A percentile compares a stretch with the other conserved stretches of the same genome.
Evolutionary conservation across 2,113 vertebrate species (phyloP).

Genomic region (Pedetes capensis): DNA sequence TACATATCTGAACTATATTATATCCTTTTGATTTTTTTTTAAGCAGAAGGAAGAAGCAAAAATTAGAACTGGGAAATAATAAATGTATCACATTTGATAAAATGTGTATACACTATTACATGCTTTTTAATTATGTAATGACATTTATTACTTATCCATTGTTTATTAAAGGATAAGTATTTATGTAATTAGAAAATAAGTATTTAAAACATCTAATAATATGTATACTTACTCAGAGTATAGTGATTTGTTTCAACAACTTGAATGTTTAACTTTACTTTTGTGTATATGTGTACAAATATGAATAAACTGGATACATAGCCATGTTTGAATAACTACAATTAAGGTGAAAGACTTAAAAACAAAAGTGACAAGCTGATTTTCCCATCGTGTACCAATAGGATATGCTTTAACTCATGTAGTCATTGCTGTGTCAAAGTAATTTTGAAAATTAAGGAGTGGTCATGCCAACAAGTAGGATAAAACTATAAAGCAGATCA

Average conservation of each 20-base stretch:
- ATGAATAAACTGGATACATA: neutral
- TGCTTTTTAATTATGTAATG: slow-evolving; percentile 59
- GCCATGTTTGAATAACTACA: neutral
- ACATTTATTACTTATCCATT: slow-evolving; percentile 27
- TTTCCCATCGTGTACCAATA: slow-evolving; percentile 26
- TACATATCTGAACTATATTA: slow-evolving; percentile 32
- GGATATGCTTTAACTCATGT: neutral
- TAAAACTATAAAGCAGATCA: neutral
- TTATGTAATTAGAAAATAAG: slow-evolving; percentile 64
- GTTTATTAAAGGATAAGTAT: slow-evolving; percentile 37
- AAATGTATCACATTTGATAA: slow-evolving; percentile 30
- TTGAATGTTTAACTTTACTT: neutral
- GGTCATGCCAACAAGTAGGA: neutral
- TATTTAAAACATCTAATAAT: slow-evolving; percentile 63
- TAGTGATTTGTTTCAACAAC: slow-evolving; percentile 36
- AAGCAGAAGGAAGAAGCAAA: slow-evolving; percentile 26
- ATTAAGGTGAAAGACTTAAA: slow-evolving; percentile 3
- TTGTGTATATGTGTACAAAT: neutral
- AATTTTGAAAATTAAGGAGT: neutral
- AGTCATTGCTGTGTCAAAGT: neutral
- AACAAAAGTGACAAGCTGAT: slow-evolving; percentile 46
- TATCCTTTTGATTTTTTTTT: slow-evolving; percentile 46
- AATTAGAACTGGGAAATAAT: slow-evolving; percentile 49
- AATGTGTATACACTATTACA: slow-evolving; percentile 41
- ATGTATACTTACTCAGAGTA: slow-evolving; percentile 45